These are phyloP conservation scores for Chironomus tentans DNA, from an alignment of 2,888 invertebrate genomes.

Conservation along the genomic window DNA sequence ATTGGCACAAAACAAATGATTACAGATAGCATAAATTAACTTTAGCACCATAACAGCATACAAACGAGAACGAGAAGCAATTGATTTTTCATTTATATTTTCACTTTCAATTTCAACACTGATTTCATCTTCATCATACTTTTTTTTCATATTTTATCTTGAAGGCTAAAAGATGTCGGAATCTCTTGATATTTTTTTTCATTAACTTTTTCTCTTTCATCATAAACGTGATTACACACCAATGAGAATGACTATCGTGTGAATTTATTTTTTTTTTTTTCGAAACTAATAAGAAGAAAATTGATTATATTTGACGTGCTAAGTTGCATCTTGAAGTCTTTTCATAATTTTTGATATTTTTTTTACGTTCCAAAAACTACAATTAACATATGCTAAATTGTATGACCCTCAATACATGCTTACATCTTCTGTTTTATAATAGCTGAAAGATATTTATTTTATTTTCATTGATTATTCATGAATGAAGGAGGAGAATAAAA, in stretches of 20 bases:
- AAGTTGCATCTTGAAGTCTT: not conserved
- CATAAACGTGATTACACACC: not conserved
- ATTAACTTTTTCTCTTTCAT: not conserved
- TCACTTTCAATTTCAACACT: slow-evolving; percentile 21
- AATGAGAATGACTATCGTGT: not conserved
- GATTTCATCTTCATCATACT: not conserved
- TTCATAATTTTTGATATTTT: not conserved
- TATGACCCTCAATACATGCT: not conserved
- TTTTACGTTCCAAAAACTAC: too few relatives aligned
- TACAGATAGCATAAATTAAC: too few relatives aligned
- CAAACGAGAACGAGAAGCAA: not conserved
- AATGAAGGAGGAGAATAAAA: too few relatives aligned
- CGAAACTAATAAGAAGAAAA: not conserved
- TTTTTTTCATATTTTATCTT: not conserved
- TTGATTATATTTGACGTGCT: not conserved
- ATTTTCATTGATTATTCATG: not conserved
- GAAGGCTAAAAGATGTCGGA: not conserved
- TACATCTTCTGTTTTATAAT: too few relatives aligned
- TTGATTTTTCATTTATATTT: slow-evolving; percentile 6
- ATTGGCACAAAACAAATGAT: too few relatives aligned
- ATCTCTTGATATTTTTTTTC: not conserved
- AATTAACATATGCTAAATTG: not conserved
- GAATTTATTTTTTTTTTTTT: not conserved
- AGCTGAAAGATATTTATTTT: too few relatives aligned
- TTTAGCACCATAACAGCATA: not conserved